Conservation (phyloP, 2,888 invertebrate genomes). For the Morpho helenor region DNA sequence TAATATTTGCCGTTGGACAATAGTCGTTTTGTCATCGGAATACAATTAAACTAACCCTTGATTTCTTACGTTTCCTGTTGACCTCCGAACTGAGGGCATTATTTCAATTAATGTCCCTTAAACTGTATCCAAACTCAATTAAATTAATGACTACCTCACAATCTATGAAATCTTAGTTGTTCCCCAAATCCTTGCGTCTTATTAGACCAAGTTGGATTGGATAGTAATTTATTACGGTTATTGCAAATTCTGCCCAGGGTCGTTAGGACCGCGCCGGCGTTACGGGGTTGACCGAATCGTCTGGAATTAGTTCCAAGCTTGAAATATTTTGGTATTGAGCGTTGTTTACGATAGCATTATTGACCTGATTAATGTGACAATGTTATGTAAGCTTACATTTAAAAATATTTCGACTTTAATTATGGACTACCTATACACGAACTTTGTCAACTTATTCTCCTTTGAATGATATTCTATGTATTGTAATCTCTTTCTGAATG, state of each 20-base stretch:
- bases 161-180: slow-evolving; percentile 35
- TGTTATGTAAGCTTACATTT: not conserved
- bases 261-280: slow-evolving; percentile 35
- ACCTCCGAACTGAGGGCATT: slow-evolving; percentile 26
- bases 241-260: slow-evolving; percentile 52
- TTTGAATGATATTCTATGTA: too few relatives aligned
- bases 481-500: too few relatives aligned
- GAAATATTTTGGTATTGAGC: slow-evolving; percentile 34
- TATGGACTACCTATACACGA: too few relatives aligned
- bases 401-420: too few relatives aligned
- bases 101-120: slow-evolving; percentile 32
- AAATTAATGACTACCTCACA: slow-evolving; percentile 52
- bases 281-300: slow-evolving; percentile 43
- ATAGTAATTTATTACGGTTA: slow-evolving; percentile 65
- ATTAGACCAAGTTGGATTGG: slow-evolving; percentile 63
- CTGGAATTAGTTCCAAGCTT: slow-evolving; percentile 44
- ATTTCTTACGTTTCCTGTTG: slow-evolving; percentile 24
- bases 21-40: slow-evolving; percentile 1
- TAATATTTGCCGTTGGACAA: not conserved
- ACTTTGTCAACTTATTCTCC: too few relatives aligned
- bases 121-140: slow-evolving; percentile 49
- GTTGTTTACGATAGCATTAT: not conserved
- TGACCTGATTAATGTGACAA: not conserved
- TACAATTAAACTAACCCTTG: slow-evolving; percentile 21
- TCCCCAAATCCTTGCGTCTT: slow-evolving; percentile 47